A percentile compares a stretch with the other conserved stretches of the same genome.
Evolutionary conservation across 2,113 vertebrate genomes (phyloP).

Genomic region (Uria aalge): DNA sequence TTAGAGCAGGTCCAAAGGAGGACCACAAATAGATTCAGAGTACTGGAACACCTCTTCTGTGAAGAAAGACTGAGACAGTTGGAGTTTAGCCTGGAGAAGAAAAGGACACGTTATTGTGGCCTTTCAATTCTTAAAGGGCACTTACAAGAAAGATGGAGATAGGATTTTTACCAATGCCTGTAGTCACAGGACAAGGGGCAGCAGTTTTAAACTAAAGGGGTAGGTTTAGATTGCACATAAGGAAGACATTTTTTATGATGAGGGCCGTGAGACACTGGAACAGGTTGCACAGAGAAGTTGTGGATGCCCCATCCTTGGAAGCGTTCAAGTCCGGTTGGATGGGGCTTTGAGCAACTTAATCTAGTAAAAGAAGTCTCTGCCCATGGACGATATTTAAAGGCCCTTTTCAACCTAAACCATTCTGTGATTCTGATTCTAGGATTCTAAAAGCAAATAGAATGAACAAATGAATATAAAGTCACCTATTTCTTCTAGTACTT

Average conservation of each 20-base stretch:
- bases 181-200: not conserved
- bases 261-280: not conserved
- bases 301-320: not conserved
- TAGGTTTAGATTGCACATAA: not conserved
- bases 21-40: not conserved
- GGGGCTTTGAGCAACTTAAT: accelerated
- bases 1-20: not conserved
- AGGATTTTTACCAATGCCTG: not conserved
- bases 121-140: not conserved
- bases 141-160: not conserved
- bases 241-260: not conserved
- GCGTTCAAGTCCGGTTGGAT: not conserved
- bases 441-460: not conserved
- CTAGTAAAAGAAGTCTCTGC: accelerated
- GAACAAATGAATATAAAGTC: not conserved
- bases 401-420: not conserved
- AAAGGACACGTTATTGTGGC: accelerated
- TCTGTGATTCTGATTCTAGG: not conserved
- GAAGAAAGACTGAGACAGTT: not conserved
- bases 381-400: not conserved
- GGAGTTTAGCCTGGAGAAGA: not conserved
- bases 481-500: not conserved
- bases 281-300: not conserved
- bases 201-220: not conserved
- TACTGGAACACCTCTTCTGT: accelerated